phyloP scores from a whole-genome alignment of 1,140 invertebrate genomes.

The Formica selysi region DNA sequence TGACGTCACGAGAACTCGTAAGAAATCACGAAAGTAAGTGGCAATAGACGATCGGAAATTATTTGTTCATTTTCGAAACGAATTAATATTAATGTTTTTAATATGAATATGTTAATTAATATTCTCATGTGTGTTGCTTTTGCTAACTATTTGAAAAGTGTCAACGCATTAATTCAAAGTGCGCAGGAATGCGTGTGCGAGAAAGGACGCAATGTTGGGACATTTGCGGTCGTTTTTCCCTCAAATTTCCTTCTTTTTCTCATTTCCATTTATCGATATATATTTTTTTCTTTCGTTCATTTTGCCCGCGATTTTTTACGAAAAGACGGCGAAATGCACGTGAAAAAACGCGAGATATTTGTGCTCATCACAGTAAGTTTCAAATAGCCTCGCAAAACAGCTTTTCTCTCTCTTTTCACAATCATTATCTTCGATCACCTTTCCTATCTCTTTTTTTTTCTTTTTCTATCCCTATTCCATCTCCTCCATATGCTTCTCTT shows the following conservation, averaged over 20 bases:
- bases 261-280: background rate
- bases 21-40: conserved; percentile 14
- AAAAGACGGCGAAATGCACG: conserved; percentile 6
- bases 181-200: conserved; percentile 74
- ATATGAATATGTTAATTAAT: conserved; percentile 2
- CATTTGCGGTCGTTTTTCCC: conserved; percentile 42
- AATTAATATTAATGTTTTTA: background rate
- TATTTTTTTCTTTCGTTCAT: background rate
- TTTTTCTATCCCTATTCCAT: conserved; percentile 10
- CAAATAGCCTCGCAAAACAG: conserved; percentile 11
- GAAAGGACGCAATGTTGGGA: conserved; percentile 67
- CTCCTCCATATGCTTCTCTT: conserved; percentile 14
- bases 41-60: conserved; percentile 1
- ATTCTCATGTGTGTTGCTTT: conserved; percentile 8
- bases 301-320: background rate
- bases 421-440: conserved; percentile 7
- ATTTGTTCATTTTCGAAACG: background rate
- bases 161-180: conserved; percentile 53
- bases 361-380: background rate
- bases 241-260: conserved; percentile 17
- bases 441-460: background rate
- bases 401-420: background rate
- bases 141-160: conserved; percentile 21
- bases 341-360: conserved; percentile 5
- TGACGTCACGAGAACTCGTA: background rate